Evolutionary conservation across 2,888 invertebrate genomes (phyloP), one percentile per base, ranked within the genome.

Genomic region (Cecidostiba fungosa): DNA sequence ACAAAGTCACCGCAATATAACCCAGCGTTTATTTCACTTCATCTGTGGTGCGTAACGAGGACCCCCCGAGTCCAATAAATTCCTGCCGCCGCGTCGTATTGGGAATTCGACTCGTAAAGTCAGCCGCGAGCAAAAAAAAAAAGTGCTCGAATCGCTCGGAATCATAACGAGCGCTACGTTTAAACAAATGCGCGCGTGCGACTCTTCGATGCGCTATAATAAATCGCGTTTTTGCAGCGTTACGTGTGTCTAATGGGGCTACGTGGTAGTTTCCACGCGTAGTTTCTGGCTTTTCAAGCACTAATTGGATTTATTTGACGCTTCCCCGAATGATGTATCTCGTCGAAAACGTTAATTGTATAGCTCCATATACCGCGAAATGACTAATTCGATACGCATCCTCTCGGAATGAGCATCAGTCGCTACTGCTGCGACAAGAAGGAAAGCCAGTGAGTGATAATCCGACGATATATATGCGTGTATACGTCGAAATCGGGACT

Each of bases 101-200:
- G 69, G 54, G 69, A 84, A 76, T 84, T 76, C 74, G 47, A 39
- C 72, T 80, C 80, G 59, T 84, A 84, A 80, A 84, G 69, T 59
- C 32, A 12, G 29, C 66, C 66, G 26, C 23, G 69, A 23, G 32
- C 19, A 43, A n/a, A 54, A 19, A 39, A 39, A 19, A 50, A 47
- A 16, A 47, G 16, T 16, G 47, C 54, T 54, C 39, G 70, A 83
- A 77, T 54, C 39, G 39, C n/a, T 32, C 77, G 77, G 72, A 78
- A 77, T 72, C 59, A 72, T 83, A 77, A 72, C 70, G 77, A 19
- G 14, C 29, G 5, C 43, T 43, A 32, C 29, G 59, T 23, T n/a
- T 29, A 62, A 23, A 26, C 16, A 23, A 16, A 19, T 32, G 16
- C 14, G 32, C 0, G 3, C n/a, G 39, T n/a, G n/a, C n/a, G n/a